Percentiles rank a stretch among this genome's conserved stretches.
Conservation (phyloP, 2,888 invertebrate genomes). For the Horisme vitalbata region DNA sequence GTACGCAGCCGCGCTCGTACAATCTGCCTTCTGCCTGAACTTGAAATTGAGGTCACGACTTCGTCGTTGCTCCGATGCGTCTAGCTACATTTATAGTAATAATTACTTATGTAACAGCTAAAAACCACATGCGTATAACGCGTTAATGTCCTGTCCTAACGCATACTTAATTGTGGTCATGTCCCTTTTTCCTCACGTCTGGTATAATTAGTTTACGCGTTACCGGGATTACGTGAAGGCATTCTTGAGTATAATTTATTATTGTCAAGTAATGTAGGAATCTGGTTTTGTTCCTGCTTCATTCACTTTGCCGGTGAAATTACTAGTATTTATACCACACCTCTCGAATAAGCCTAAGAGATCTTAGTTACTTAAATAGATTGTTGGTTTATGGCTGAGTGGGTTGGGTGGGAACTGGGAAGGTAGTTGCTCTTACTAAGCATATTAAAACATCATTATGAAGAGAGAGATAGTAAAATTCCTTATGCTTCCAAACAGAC, state of each 20-base stretch:
- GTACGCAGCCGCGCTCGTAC: not conserved
- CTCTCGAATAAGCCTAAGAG: conserved; percentile 4
- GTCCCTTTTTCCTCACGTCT: conserved; percentile 1
- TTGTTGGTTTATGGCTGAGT: conserved; percentile 1
- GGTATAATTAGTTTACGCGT: conserved; percentile 1
- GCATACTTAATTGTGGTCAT: not conserved
- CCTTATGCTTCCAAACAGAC: conserved; percentile 30
- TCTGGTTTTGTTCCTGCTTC: not conserved
- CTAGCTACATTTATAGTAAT: not conserved
- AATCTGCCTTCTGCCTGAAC: conserved; percentile 23
- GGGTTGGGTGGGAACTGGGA: too few species aligned
- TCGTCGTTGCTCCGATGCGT: conserved; percentile 15
- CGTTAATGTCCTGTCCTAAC: not conserved
- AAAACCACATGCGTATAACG: not conserved
- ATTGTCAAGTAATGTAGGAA: too few species aligned
- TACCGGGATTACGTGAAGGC: conserved; percentile 2
- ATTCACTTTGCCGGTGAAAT: not conserved
- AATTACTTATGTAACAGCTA: conserved; percentile 12
- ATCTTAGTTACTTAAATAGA: not conserved
- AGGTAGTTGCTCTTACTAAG: too few species aligned
- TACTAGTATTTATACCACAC: conserved; percentile 1
- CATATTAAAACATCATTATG: too few species aligned
- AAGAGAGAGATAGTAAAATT: not conserved
- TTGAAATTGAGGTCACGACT: conserved; percentile 33
- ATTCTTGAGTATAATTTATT: not conserved